These are phyloP conservation scores for Idris sp. DNA, from an alignment of 1,140 invertebrate genomes.

Conservation along the genomic window DNA sequence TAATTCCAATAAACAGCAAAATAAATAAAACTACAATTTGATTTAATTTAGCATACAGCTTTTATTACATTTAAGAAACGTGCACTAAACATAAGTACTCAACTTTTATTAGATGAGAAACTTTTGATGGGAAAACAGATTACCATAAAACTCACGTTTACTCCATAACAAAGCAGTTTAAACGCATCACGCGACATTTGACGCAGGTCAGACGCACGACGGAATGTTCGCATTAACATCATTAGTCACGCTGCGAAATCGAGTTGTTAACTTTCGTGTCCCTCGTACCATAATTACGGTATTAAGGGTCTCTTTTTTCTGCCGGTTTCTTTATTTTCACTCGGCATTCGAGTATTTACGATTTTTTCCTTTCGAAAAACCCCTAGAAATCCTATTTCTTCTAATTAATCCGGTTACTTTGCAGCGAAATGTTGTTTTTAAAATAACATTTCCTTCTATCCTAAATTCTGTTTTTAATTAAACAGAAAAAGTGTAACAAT, in stretches of 20 bases:
- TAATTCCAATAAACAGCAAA: no score
- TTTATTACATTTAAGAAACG: no score
- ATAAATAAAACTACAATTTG: no score
- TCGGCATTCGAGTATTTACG: slow-evolving; percentile 30
- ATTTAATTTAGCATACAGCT: no score
- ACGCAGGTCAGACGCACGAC: slow-evolving; percentile 45
- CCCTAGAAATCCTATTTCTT: slow-evolving; percentile 27
- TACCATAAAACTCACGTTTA: slow-evolving; percentile 44
- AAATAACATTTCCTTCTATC: no score
- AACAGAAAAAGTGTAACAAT: slow-evolving; percentile 17
- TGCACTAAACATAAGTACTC: no score
- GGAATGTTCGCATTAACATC: slow-evolving; percentile 54
- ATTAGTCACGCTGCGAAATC: slow-evolving; percentile 55
- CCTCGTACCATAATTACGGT: slow-evolving; percentile 45
- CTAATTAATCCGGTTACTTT: slow-evolving; percentile 5
- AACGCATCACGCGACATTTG: slow-evolving; percentile 59
- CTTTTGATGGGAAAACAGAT: slow-evolving; percentile 33
- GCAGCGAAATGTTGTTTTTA: no score
- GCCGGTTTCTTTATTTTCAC: no score
- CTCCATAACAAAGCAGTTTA: slow-evolving; percentile 56
- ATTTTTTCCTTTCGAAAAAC: slow-evolving; percentile 13
- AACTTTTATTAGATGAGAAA: slow-evolving; percentile 10
- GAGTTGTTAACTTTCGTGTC: slow-evolving; percentile 55
- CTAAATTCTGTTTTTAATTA: no score
- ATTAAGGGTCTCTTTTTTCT: slow-evolving; percentile 40